Evolutionary conservation across 1,140 invertebrate species (phyloP).

Genomic region (Adelges cooleyi): DNA sequence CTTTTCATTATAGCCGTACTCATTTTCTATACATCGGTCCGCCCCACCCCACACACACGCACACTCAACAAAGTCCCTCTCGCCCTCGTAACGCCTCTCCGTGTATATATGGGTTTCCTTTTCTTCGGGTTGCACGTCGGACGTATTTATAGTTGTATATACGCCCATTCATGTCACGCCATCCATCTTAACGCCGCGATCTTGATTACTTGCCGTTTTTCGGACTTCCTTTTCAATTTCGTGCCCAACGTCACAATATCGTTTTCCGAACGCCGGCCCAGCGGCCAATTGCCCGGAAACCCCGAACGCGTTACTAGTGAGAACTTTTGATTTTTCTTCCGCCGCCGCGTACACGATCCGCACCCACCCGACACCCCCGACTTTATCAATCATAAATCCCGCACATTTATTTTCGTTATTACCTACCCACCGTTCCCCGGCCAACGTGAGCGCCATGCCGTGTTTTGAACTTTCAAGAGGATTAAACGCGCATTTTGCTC

Average conservation of each 20-base stretch:
- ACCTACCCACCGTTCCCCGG: too few relatives aligned
- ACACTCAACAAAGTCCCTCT: background rate
- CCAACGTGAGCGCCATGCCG: too few relatives aligned
- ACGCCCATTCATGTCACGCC: background rate
- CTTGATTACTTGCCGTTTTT: background rate
- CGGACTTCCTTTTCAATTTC: conserved; percentile 2
- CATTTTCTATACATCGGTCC: background rate
- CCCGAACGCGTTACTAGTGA: too few relatives aligned
- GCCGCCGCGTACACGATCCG: too few relatives aligned
- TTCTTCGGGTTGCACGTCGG: background rate
- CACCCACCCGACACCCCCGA: too few relatives aligned
- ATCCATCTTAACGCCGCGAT: conserved; percentile 4
- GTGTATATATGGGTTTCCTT: background rate
- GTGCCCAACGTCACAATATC: background rate
- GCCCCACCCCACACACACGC: background rate
- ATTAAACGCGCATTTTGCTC: background rate
- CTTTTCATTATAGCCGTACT: too few relatives aligned
- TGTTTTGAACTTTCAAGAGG: conserved; percentile 11
- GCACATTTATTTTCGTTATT: too few relatives aligned
- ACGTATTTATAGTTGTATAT: conserved; percentile 6
- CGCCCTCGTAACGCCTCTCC: background rate
- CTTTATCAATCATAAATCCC: too few relatives aligned
- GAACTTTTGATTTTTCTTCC: too few relatives aligned
- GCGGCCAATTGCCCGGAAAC: too few relatives aligned
- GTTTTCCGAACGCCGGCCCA: too few relatives aligned